Evolutionary conservation across 2,113 vertebrate genomes (phyloP), one percentile per base, ranked within the genome.

Genomic region (Nanorana parkeri): DNA sequence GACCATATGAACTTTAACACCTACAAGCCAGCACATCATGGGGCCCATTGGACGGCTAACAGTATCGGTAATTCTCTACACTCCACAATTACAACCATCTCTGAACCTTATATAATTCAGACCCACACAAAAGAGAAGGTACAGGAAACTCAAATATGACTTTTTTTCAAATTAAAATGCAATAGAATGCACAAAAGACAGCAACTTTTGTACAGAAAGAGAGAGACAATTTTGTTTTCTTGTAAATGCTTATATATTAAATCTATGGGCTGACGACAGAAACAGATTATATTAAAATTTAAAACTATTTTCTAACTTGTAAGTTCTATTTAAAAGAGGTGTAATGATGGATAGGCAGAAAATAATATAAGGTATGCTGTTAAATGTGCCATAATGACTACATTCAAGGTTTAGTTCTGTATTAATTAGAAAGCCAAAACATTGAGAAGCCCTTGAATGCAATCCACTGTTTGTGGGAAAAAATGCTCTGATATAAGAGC

Each of bases 131-230:
- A 99, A 91, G 97, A 99, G 87, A 99, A 97, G 92, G 97, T 99
- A 89, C 97, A 99, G 94, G 97, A 99, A 91, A 99, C 97, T 85
- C 97, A 99, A 91, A 99, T 99, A 89, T 99, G 94, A 97, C 93
- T 90, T 89, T 87, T 84, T 88, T 88, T 77, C 75, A 92, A 89
- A 89, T 90, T 87, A 89, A 88, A 94, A 94, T 94, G 95, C 95
- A 95, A 96, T 96, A 96, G 94, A 94, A 95, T 96, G 95, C 96
- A 97, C 95, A 91, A 91, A 89, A 91, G 93, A 91, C 87, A 91
- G 89, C 93, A 95, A 95, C 90, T 96, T 97, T 97, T 97, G 95
- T 96, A 97, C 95, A 95, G 94, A 92, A 93, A 91, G 93, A 92
- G 93, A 92, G 94, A 94, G 93, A 95, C 92, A 92, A 92, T 95